Percentiles rank a stretch among this genome's conserved stretches.
Conservation (phyloP, 1,140 invertebrate genomes). For the Delia radicum region DNA sequence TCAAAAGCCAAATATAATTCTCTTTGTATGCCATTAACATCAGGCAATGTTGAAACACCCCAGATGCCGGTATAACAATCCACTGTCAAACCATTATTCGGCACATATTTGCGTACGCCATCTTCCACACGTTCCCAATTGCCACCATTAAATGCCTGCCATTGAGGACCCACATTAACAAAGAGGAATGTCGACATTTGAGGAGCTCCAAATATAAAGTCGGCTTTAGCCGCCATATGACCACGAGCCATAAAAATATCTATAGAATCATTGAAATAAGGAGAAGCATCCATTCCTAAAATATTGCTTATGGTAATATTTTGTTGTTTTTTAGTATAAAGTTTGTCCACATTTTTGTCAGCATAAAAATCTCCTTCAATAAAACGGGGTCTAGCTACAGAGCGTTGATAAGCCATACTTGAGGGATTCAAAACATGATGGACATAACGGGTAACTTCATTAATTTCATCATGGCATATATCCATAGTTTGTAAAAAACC, state of each 20-base stretch:
- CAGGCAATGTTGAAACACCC: conserved; percentile 58
- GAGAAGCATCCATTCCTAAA: conserved; percentile 46
- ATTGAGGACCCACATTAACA: conserved; percentile 66
- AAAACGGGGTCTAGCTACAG: conserved; percentile 50
- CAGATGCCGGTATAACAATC: conserved; percentile 65
- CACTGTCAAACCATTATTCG: conserved; percentile 48
- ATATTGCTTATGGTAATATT: conserved; percentile 44
- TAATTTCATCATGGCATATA: conserved; percentile 55
- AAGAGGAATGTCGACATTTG: conserved; percentile 67
- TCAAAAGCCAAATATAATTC: conserved; percentile 60
- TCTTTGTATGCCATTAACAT: conserved; percentile 54
- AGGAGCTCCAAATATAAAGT: conserved; percentile 64
- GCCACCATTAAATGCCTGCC: conserved; percentile 66
- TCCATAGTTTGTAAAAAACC: conserved; percentile 54
- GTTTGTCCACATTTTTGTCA: conserved; percentile 42
- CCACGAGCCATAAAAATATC: conserved; percentile 62
- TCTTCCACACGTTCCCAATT: conserved; percentile 64
- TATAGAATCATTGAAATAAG: conserved; percentile 41
- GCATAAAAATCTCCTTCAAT: conserved; percentile 47
- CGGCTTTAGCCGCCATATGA: conserved; percentile 67
- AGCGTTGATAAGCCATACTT: conserved; percentile 47
- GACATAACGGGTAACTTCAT: conserved; percentile 53
- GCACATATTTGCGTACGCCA: conserved; percentile 56
- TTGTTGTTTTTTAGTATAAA: conserved; percentile 52
- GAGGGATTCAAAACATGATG: conserved; percentile 51